Conservation (phyloP, 2,888 invertebrate genomes). For the Willowsia nigromaculata region DNA sequence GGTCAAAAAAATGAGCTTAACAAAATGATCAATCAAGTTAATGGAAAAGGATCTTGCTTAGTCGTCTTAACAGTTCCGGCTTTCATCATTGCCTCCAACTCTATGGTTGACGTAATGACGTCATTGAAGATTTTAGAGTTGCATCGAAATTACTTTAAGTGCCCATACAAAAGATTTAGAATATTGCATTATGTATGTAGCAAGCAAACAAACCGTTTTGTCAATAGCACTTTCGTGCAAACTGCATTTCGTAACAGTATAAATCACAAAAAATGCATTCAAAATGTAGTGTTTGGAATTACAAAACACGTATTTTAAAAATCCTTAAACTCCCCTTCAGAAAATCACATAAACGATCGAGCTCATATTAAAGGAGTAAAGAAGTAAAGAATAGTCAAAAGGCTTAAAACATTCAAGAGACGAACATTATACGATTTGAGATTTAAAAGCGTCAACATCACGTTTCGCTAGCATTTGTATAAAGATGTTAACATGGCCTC, state of each 20-base stretch:
- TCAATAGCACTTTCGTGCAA: slow-evolving; percentile 6
- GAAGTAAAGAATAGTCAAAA: background rate
- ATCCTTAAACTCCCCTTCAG: background rate
- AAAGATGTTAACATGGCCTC: background rate
- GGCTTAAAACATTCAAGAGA: background rate
- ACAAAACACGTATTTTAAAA: background rate
- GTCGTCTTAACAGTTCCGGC: too few relatives aligned
- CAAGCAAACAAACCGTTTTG: slow-evolving; percentile 14
- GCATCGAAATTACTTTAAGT: slow-evolving; percentile 17
- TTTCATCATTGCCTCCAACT: background rate
- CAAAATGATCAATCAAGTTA: too few relatives aligned
- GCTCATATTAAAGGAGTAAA: too few relatives aligned
- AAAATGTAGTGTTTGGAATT: background rate
- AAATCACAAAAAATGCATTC: background rate
- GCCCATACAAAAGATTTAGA: background rate
- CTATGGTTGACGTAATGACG: background rate
- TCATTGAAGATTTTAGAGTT: background rate
- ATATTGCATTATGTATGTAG: background rate
- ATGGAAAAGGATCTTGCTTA: too few relatives aligned
- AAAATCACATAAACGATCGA: background rate
- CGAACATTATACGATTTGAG: background rate
- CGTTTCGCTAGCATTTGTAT: background rate
- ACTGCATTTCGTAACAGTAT: slow-evolving; percentile 19
- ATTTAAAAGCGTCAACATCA: background rate
- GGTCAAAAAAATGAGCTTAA: too few relatives aligned